A percentile compares a stretch with the other conserved stretches of the same genome.
phyloP scores from a whole-genome alignment of 2,888 invertebrate genomes.

The Drepanosiphum platanoidis region DNA sequence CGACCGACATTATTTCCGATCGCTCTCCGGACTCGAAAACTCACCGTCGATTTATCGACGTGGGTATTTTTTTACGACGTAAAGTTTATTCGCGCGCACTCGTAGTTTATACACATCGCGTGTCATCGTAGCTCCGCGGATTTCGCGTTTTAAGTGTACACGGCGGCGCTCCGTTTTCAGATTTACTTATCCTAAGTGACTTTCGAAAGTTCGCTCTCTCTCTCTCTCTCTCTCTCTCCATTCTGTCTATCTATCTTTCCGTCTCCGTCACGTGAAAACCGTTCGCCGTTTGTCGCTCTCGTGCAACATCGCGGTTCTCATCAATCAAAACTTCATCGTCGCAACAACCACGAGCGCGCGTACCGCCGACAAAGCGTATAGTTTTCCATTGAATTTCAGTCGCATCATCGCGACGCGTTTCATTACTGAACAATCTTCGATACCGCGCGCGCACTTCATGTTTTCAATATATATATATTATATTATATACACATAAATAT shows the following conservation, averaged over 20 bases:
- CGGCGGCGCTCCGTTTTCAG: constrained; percentile 1
- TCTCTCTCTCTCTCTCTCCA: neutral
- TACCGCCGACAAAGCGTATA: constrained; percentile 11
- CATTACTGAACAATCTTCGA: constrained; percentile 1
- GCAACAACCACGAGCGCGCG: neutral
- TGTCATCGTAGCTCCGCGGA: neutral
- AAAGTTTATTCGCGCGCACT: too few species aligned
- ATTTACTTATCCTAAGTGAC: constrained; percentile 33
- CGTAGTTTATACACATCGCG: too few species aligned
- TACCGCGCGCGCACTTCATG: neutral
- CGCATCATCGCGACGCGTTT: neutral
- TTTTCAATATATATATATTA: constrained; percentile 25
- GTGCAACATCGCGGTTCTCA: neutral
- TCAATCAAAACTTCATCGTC: constrained; percentile 46
- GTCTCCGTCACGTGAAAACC: too few species aligned
- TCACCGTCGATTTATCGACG: too few species aligned
- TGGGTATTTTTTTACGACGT: too few species aligned
- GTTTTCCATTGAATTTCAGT: constrained; percentile 20
- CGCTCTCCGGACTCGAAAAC: too few species aligned
- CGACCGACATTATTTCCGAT: too few species aligned
- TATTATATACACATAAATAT: too few species aligned
- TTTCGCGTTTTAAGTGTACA: neutral
- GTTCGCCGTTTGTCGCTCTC: neutral
- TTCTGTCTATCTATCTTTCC: neutral
- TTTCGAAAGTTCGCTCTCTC: constrained; percentile 17